phyloP scores from a whole-genome alignment of 2,797 vertebrate genomes.

The Coreius guichenoti region DNA sequence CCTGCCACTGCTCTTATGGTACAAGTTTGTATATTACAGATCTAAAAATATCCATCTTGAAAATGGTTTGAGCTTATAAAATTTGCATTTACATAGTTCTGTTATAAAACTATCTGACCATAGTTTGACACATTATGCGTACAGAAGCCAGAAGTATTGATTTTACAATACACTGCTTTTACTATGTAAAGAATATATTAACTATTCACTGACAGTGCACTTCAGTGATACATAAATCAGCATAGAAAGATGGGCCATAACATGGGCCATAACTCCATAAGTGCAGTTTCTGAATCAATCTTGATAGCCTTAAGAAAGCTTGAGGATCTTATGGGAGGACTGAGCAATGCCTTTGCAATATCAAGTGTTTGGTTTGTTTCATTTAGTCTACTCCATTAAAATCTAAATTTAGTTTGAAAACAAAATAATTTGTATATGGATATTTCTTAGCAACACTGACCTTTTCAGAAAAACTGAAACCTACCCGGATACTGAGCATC shows the following conservation, averaged over 20 bases:
- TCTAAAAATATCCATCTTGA: background rate
- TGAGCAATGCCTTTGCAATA: constrained; percentile 1
- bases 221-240: constrained; percentile 19
- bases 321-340: background rate
- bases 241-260: background rate
- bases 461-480: background rate
- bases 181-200: constrained; percentile 23
- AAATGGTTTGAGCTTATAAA: background rate
- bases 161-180: constrained; percentile 19
- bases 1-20: background rate
- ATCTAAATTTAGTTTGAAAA: background rate
- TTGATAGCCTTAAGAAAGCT: constrained; percentile 15
- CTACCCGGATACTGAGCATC: background rate
- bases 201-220: constrained; percentile 27
- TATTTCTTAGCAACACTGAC: background rate
- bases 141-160: constrained; percentile 11
- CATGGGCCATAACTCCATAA: background rate
- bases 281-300: constrained; percentile 2
- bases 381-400: background rate
- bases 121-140: constrained; percentile 6
- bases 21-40: background rate
- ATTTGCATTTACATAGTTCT: background rate
- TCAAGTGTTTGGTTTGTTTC: constrained; percentile 9
- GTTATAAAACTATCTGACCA: background rate
- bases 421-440: background rate